Evolutionary conservation across 1,140 invertebrate genomes (phyloP).

Genomic region (Plutomurus gul): DNA sequence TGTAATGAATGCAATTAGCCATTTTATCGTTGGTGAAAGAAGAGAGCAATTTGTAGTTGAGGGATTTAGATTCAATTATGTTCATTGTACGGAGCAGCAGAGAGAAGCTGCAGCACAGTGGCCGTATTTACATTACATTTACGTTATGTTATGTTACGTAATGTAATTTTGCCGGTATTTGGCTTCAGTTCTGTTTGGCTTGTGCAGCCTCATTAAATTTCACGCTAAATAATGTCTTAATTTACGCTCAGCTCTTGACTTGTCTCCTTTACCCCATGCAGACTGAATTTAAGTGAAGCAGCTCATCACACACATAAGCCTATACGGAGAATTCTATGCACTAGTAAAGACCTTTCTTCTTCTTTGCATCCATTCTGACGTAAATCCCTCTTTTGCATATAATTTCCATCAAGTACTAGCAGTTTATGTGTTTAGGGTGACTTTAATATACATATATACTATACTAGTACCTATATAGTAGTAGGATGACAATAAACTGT

Average conservation of each 20-base stretch:
- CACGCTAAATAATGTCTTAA: conserved; percentile 29
- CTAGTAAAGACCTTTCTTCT: too few species aligned
- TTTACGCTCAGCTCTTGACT: conserved; percentile 28
- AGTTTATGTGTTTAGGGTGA: too few species aligned
- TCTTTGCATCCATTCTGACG: too few species aligned
- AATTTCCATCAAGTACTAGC: background rate
- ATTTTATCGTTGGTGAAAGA: conserved; percentile 25
- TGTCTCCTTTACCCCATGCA: conserved; percentile 20
- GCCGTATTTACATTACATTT: conserved; percentile 27
- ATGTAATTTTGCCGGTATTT: conserved; percentile 11
- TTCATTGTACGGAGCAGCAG: conserved; percentile 14
- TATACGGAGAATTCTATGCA: background rate
- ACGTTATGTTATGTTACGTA: conserved; percentile 27
- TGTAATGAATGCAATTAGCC: conserved; percentile 20
- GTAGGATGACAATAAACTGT: background rate
- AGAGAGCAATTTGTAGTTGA: conserved; percentile 26
- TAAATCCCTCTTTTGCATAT: background rate
- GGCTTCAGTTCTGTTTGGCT: conserved; percentile 10
- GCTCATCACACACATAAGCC: background rate
- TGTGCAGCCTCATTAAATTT: conserved; percentile 29
- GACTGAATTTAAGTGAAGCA: background rate
- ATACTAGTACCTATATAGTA: background rate
- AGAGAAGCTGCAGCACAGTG: too few species aligned
- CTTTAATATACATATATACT: too few species aligned
- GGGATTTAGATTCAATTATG: conserved; percentile 21